phyloP scores from a whole-genome alignment of 2,113 vertebrate genomes.

The Donacobius atricapilla region DNA sequence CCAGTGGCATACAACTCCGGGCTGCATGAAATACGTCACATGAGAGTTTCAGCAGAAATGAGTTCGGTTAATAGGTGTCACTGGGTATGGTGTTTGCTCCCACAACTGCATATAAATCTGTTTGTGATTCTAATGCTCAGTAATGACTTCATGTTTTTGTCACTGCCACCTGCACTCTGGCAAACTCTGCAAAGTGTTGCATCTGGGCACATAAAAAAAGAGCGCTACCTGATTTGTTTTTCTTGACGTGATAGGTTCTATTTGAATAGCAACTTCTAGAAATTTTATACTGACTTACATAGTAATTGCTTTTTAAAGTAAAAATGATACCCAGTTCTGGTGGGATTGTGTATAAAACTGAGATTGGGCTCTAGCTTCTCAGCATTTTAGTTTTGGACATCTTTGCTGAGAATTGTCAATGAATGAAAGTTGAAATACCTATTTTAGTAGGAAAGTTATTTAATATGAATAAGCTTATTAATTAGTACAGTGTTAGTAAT shows the following conservation, averaged over 20 bases:
- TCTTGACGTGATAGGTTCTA: neutral
- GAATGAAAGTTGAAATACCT: neutral
- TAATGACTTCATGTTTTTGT: neutral
- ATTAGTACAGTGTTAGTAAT: neutral
- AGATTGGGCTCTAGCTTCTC: neutral
- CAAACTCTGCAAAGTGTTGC: neutral
- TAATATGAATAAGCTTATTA: neutral
- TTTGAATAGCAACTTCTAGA: neutral
- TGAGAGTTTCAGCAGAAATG: neutral
- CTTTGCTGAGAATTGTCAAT: neutral
- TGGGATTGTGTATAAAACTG: neutral
- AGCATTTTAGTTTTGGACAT: neutral
- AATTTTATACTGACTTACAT: neutral
- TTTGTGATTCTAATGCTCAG: neutral
- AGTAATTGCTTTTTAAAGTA: neutral
- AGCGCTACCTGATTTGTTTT: neutral
- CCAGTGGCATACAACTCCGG: accelerated
- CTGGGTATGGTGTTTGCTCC: neutral
- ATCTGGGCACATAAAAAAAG: neutral
- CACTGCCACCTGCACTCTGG: neutral
- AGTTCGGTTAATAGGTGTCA: neutral
- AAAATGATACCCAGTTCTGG: neutral
- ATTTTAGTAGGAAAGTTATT: neutral
- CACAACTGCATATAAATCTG: neutral
- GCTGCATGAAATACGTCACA: neutral